phyloP scores from a whole-genome alignment of 2,797 vertebrate genomes.

The Ptychadena robeensis region DNA sequence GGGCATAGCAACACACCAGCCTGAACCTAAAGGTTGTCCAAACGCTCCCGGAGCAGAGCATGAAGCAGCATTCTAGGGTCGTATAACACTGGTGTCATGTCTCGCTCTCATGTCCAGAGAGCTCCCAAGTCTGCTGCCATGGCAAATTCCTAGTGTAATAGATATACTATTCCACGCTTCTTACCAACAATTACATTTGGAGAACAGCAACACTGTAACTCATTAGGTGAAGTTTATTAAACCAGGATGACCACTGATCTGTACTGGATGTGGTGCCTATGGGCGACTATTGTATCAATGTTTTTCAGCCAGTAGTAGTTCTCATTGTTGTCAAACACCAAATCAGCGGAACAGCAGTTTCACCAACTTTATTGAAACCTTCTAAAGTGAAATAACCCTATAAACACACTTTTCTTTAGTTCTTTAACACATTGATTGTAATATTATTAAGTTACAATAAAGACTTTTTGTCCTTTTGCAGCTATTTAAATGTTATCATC shows the following conservation, averaged over 20 bases:
- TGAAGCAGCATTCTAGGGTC: conserved; percentile 49
- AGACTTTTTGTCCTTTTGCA: no score
- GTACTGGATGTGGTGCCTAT: neutral
- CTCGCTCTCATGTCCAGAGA: conserved; percentile 40
- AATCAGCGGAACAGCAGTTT: no score
- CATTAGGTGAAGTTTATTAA: conserved; percentile 15
- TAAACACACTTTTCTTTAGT: no score
- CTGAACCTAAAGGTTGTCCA: conserved; percentile 52
- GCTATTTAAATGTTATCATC: no score
- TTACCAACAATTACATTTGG: conserved; percentile 41
- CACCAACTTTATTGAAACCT: no score
- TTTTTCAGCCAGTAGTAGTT: neutral
- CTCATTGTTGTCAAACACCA: no score
- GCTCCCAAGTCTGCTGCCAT: conserved; percentile 43
- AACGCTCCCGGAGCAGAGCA: conserved; percentile 30
- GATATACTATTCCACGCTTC: conserved; percentile 29
- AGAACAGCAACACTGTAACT: conserved; percentile 20
- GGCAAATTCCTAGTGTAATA: conserved; percentile 34
- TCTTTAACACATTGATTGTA: no score
- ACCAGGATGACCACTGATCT: neutral
- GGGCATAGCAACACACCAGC: conserved; percentile 36
- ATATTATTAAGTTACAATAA: no score
- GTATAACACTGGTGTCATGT: conserved; percentile 49
- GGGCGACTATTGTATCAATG: neutral
- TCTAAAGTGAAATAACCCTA: no score